phyloP scores from a whole-genome alignment of 2,113 vertebrate genomes.

The Fulmarus glacialis region DNA sequence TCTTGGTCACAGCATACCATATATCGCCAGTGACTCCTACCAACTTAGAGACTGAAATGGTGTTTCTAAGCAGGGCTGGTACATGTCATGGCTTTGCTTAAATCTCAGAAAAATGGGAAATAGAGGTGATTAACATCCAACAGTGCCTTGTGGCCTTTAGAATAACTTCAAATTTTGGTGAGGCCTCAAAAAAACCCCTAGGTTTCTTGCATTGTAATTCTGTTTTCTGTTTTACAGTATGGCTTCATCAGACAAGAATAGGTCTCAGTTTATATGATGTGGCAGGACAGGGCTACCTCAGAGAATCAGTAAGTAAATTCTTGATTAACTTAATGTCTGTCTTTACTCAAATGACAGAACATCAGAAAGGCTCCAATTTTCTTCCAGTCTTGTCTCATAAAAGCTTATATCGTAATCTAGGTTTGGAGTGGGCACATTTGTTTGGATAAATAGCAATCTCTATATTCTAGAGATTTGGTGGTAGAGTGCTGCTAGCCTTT shows the following conservation, averaged over 20 bases:
- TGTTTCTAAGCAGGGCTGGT: neutral
- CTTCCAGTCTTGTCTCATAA: neutral
- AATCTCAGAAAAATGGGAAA: neutral
- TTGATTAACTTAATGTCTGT: neutral
- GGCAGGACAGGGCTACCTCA: slow-evolving; percentile 95
- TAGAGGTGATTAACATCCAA: neutral
- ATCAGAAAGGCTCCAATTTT: neutral
- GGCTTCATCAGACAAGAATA: slow-evolving; percentile 97
- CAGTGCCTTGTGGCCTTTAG: neutral
- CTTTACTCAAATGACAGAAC: neutral
- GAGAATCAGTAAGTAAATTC: slow-evolving; percentile 89
- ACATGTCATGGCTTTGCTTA: neutral
- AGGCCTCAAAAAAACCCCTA: neutral
- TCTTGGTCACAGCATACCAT: fast-evolving
- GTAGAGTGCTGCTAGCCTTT: neutral
- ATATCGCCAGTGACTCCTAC: neutral
- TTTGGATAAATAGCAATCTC: neutral
- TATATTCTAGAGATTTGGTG: neutral
- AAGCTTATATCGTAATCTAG: neutral
- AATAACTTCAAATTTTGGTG: neutral
- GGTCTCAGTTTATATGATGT: slow-evolving; percentile 98
- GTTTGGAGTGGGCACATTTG: neutral
- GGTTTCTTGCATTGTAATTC: neutral
- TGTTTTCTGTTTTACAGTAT: slow-evolving; percentile 77
- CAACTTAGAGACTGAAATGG: neutral